phyloP scores from a whole-genome alignment of 2,797 vertebrate species.

The Selene dorsalis region DNA sequence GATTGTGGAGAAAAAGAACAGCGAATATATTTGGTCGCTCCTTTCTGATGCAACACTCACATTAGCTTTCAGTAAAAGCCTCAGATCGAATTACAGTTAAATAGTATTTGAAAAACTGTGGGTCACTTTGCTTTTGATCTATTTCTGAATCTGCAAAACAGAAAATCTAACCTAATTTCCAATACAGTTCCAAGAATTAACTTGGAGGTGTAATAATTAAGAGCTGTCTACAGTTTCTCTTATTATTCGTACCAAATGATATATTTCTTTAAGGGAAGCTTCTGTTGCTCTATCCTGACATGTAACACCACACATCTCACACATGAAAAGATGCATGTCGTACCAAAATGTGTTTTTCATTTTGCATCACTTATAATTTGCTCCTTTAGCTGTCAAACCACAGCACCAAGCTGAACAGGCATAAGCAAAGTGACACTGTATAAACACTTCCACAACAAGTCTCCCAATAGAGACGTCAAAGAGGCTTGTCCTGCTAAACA shows the following conservation, averaged over 20 bases:
- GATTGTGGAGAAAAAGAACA: background rate
- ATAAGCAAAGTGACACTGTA: background rate
- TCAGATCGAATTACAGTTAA: background rate
- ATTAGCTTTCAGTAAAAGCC: background rate
- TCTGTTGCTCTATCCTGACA: background rate
- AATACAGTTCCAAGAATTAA: background rate
- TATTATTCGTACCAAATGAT: background rate
- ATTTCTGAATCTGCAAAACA: background rate
- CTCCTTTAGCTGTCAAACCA: background rate
- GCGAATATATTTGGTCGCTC: background rate
- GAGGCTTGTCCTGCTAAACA: background rate
- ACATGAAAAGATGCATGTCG: background rate
- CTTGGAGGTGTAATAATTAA: background rate
- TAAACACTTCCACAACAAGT: background rate
- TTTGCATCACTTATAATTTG: background rate
- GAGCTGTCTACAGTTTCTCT: background rate
- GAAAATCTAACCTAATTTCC: background rate
- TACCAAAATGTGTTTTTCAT: background rate
- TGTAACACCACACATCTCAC: background rate
- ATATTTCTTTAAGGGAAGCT: background rate
- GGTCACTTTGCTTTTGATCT: background rate
- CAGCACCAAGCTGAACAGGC: background rate
- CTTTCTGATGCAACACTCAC: background rate
- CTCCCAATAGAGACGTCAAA: background rate
- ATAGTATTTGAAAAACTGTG: background rate